Base-by-base conservation (phyloP, 30 jellyfish, hydroid and myxozoan species). In the Turritopsis dohrnii region DNA sequence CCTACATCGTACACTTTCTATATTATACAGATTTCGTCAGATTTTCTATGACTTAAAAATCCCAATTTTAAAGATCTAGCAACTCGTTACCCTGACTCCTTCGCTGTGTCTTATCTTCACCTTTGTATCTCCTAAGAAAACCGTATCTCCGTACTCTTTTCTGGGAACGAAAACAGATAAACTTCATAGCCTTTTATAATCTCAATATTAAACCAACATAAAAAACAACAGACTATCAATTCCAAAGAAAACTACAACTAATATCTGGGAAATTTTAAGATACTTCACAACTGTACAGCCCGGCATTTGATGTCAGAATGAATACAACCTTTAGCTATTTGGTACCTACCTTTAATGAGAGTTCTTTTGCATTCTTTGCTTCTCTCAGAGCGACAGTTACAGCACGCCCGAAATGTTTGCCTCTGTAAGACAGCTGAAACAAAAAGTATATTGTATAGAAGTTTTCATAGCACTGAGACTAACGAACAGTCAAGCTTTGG, bases 81-180 rank as follows among this genome's bases (percentile, higher is more conserved):
- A n/a, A 69, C 28, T 8, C 19, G 22, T 9, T 69, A 69, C 77
- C 9, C 77, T 69, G 22, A 69, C 77, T n/a, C n/a, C n/a, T 69
- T 69, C 19, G 31, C 30, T 69, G 28, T 27, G 13, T 21, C 53
- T 21, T 30, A 29, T 77, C 71, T 30, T 8, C 72, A 26, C 71
- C 72, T 77, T 24, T 77, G 71, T 77, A 30, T 77, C 85, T 77
- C 72, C 27, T 77, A n/a, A 77, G 21, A 77, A 77, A 77, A 22
- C 72, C 72, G 85, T 77, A 77, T 77, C 71, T 77, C 29, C 85
- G 71, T 29, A 77, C 52, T 77, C 85, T 77, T 77, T 77, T 77
- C 85, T 77, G 29, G 23, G 7, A 77, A 28, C 41, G 1, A 23
- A 22, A 77, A 21, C 23, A 77, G 13, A 28, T 16, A 75, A 75